Conservation (phyloP, 2,113 vertebrate species). For the Solea senegalensis region DNA sequence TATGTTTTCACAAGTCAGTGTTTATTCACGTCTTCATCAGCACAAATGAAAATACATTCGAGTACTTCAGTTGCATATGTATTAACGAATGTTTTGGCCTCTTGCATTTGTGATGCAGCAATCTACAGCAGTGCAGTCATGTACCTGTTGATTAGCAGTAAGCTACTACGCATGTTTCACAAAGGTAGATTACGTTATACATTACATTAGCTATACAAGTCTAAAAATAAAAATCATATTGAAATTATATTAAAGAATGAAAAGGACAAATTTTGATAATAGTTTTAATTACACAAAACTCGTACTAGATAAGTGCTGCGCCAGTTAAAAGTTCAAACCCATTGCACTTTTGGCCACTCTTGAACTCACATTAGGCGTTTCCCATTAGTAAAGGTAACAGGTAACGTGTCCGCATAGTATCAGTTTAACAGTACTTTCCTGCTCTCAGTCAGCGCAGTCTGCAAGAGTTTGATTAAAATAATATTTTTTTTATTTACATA, state of each 20-base stretch:
- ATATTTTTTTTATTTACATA: too few species aligned
- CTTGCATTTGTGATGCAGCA: too few species aligned
- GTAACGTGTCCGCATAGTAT: too few species aligned
- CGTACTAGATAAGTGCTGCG: background rate
- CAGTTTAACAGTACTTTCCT: too few species aligned
- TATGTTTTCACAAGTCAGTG: background rate
- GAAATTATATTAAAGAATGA: background rate
- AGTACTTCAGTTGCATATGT: slow-evolving; percentile 1
- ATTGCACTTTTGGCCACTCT: too few species aligned
- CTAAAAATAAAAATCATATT: too few species aligned
- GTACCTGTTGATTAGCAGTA: background rate
- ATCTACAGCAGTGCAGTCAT: background rate
- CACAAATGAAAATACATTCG: background rate
- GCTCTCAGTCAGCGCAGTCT: too few species aligned
- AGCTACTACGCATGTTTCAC: background rate
- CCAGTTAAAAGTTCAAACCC: background rate
- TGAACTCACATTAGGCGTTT: too few species aligned
- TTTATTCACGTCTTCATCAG: background rate
- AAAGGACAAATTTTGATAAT: background rate
- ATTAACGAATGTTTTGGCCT: background rate
- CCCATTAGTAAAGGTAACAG: too few species aligned
- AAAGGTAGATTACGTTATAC: slow-evolving; percentile 11
- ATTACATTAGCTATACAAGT: background rate
- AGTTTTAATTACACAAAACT: background rate
- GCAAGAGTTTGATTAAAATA: too few species aligned